These are phyloP conservation scores for Falcaria lacertinaria DNA, from an alignment of 2,888 invertebrate species.

Conservation along the genomic window DNA sequence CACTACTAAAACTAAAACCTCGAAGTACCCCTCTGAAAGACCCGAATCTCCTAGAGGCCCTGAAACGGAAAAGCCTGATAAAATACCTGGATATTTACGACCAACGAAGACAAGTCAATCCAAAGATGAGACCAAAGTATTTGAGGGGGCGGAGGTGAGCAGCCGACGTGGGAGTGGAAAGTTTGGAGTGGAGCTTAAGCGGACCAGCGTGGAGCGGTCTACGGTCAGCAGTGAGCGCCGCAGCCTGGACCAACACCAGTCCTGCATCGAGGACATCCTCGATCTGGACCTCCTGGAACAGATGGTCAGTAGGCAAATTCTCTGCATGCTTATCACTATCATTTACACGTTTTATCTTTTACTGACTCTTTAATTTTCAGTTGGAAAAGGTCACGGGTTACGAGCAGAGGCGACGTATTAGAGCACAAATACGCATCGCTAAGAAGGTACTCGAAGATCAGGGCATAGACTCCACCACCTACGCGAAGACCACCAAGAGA, in stretches of 20 bases:
- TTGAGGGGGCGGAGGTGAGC: slow-evolving; percentile 63
- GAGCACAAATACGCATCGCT: slow-evolving; percentile 87
- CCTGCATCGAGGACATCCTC: slow-evolving; percentile 85
- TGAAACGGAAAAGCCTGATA: slow-evolving; percentile 43
- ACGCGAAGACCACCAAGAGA: slow-evolving; percentile 39
- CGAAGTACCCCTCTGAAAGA: slow-evolving; percentile 38
- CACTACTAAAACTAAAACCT: slow-evolving; percentile 31
- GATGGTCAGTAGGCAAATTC: slow-evolving; percentile 76
- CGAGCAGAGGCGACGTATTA: slow-evolving; percentile 87
- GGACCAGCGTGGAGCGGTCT: slow-evolving; percentile 76
- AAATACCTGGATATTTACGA: slow-evolving; percentile 55
- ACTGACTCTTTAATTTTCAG: slow-evolving; percentile 65
- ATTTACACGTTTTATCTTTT: slow-evolving; percentile 24
- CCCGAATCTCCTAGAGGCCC: slow-evolving; percentile 43
- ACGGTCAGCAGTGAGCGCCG: slow-evolving; percentile 67
- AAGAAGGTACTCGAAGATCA: slow-evolving; percentile 79
- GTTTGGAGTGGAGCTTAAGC: slow-evolving; percentile 84
- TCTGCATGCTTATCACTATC: slow-evolving; percentile 30
- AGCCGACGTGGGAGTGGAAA: slow-evolving; percentile 79
- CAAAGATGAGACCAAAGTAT: slow-evolving; percentile 51
- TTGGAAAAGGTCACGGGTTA: slow-evolving; percentile 88
- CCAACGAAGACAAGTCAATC: slow-evolving; percentile 63
- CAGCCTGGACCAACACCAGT: slow-evolving; percentile 68
- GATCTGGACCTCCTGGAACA: slow-evolving; percentile 85
- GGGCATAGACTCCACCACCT: slow-evolving; percentile 26